Evolutionary conservation across 1,140 invertebrate species (phyloP), one percentile per base, ranked within the genome.

Genomic region (Lethocerus indicus): DNA sequence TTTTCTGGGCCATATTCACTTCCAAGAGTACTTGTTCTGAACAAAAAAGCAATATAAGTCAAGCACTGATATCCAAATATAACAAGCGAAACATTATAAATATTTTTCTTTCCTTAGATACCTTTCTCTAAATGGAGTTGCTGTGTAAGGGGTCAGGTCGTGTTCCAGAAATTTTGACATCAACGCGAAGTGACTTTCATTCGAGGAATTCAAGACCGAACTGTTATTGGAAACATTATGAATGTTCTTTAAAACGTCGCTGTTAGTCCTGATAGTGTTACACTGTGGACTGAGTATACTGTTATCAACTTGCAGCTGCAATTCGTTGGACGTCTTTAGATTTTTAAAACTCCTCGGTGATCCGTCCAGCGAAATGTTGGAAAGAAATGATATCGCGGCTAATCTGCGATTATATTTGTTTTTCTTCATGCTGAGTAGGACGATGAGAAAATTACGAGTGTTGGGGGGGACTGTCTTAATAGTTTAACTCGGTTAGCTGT

Each of bases 1-100:
- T 27, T 47, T 21, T 54, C 52, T 40, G 28, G 39, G 6, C 49
- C 45, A 50, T 50, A 50, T 37, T 50, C 52, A 50, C 52, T 50
- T 7, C 52, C 52, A 23, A 40, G 26, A 7, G 52, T 54, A 43
- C 49, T 54, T 25, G 52, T 54, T 27, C 52, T 54, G 23, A 2
- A 53, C 21, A 24, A 25, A n/a, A 49, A 41, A 39, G 20, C 7
- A 32, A 32, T 32, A n/a, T 32, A 32, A 32, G n/a, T 12, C 9
- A 12, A 9, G n/a, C 9, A 32, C 9, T 12, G n/a, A 32, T 9
- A 32, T 9, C n/a, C 39, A 41, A 41, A 12, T 7, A 41, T 9
- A 12, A 9, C 18, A 12, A 9, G 9, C 9, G 39, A 24, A 18
- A 4, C 26, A n/a, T n/a, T n/a, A n/a, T n/a, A n/a, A n/a, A n/a